Conservation (phyloP, 2,113 vertebrate genomes). For the Lepisosteus oculatus region DNA sequence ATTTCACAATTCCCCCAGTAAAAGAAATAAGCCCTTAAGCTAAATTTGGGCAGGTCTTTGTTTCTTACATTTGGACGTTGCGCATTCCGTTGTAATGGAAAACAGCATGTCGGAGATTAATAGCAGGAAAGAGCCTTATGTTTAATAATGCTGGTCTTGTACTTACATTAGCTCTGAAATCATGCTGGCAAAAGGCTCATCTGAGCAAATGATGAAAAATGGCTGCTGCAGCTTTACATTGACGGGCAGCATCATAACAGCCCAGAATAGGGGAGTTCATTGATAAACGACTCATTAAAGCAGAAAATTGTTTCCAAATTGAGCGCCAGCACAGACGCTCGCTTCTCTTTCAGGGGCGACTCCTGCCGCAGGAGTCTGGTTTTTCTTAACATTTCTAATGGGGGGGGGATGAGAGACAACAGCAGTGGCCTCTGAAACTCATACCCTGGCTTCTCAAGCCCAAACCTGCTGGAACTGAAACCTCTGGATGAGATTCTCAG, state of each 20-base stretch:
- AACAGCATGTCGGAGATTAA: not conserved
- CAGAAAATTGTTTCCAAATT: slow-evolving; percentile 3
- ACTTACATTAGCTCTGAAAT: not conserved
- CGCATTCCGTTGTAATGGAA: no score
- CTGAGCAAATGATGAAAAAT: slow-evolving; percentile 26
- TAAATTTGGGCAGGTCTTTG: no score
- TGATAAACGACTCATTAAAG: slow-evolving; percentile 13
- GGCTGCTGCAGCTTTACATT: not conserved
- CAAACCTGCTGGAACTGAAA: no score
- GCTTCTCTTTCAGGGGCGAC: not conserved
- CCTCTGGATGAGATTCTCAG: no score
- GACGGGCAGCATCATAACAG: not conserved
- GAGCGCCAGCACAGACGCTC: not conserved
- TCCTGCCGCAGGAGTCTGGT: not conserved
- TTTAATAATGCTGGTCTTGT: slow-evolving; percentile 17
- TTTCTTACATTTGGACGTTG: no score
- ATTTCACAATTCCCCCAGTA: no score
- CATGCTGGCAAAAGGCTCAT: slow-evolving; percentile 21
- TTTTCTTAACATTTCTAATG: not conserved
- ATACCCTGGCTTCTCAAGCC: no score
- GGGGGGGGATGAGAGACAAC: not conserved
- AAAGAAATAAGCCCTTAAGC: no score
- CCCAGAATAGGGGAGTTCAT: not conserved
- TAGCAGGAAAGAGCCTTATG: slow-evolving; percentile 4
- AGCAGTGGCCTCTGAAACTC: no score